Base-by-base conservation (phyloP, 2,797 vertebrate species). In the Alca torda region DNA sequence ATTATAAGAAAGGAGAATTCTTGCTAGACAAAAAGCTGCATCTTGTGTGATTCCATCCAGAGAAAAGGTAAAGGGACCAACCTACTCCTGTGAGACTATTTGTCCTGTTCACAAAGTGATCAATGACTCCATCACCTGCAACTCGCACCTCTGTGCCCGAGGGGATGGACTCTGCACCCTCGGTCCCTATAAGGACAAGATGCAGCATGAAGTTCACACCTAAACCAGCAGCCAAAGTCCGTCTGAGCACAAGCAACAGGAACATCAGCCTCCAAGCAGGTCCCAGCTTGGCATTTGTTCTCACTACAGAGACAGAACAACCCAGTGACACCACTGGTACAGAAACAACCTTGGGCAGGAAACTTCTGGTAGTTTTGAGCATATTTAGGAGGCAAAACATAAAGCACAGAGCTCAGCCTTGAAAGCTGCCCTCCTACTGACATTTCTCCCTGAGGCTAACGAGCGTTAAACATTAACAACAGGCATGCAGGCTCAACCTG, bases 111-210 rank as follows among this genome's bases (percentile, higher is more conserved):
- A 41, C 69, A 76, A 64, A 60, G 18, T 1, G 6, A 26, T 25
- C 63, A 41, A 24, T 9, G 51, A 11, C 23, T 11, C 67, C 37
- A 37, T 26, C 23, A 39, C 20, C 61, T 28, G 14, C 28, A 46
- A 17, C 53, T 67, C 3, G 0, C 21, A 18, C 4, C 23, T 41
- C 59, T n/a, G 24, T 3, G 1, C 41, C 24, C 1, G 0, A 23
- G 23, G 28, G 5, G 0, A 43, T 4, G 13, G 45, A 64, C 17
- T 43, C 10, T 21, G 19, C 17, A 31, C 18, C 30, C n/a, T 25
- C 4, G 0, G 45, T 17, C 9, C 39, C 24, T 19, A 4, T 19
- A 0, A 1, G 46, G 51, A n/a, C 21, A 33, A 72, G 39, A 37
- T 0, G 0, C 31, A 19, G 28, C 35, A 26, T 14, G 2, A 21